Percentiles rank a stretch among this genome's conserved stretches.
Evolutionary conservation across 2,113 vertebrate genomes (phyloP).

Genomic region (Salvator merianae): DNA sequence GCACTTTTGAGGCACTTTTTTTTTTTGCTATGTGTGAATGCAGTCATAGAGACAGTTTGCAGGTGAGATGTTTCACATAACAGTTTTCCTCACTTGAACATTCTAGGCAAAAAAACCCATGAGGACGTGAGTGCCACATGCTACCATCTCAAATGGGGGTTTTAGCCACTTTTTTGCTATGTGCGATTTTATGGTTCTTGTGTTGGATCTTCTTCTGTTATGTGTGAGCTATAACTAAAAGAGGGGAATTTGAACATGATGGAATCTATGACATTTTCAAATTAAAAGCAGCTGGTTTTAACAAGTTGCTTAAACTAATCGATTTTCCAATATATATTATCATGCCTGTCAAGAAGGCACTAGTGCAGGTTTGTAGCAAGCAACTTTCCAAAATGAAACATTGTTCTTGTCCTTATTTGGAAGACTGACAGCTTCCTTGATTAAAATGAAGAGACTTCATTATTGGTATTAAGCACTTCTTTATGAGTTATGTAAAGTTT

Average conservation of each 20-base stretch:
- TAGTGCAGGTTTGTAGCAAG: constrained; percentile 67
- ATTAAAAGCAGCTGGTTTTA: constrained; percentile 70
- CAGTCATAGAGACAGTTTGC: too few relatives aligned
- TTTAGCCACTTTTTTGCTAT: too few relatives aligned
- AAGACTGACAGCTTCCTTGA: constrained; percentile 56
- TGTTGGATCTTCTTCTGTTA: constrained; percentile 51
- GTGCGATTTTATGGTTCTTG: constrained; percentile 34
- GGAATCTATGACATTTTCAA: constrained; percentile 72
- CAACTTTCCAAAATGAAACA: constrained; percentile 39
- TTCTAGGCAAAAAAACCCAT: too few relatives aligned
- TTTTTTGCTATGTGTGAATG: too few relatives aligned
- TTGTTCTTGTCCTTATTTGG: constrained; percentile 53
- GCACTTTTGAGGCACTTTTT: too few relatives aligned
- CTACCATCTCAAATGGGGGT: too few relatives aligned
- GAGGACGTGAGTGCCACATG: too few relatives aligned
- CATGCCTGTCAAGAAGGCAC: constrained; percentile 65
- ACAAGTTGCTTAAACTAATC: constrained; percentile 71
- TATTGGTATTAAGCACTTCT: constrained; percentile 47
- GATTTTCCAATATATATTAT: constrained; percentile 73
- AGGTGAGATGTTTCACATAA: too few relatives aligned
- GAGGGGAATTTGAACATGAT: constrained; percentile 39
- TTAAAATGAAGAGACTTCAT: constrained; percentile 57
- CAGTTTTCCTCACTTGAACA: too few relatives aligned
- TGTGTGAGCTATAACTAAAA: constrained; percentile 11
- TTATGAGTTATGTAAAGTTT: constrained; percentile 72